Base-by-base conservation (phyloP, 1,140 invertebrate species). In the Trichonephila inaurata region DNA sequence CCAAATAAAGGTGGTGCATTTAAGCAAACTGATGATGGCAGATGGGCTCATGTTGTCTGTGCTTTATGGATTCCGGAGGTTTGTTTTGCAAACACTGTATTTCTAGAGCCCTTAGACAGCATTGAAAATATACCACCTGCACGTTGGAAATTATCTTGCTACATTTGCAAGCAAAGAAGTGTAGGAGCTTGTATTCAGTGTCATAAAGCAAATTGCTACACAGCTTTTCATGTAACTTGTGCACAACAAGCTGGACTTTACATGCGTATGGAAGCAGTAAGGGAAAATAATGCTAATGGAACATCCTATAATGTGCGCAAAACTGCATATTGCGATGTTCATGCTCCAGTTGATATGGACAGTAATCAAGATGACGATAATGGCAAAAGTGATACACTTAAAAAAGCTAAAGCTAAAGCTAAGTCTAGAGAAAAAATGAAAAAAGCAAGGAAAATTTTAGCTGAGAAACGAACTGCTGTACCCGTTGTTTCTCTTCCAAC, bases 61-160 rank as follows among this genome's bases (percentile, higher is more conserved):
- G 99, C 99, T 3, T 96, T 99, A 8, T 99, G 99, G 99, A 99
- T 99, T 95, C 99, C 99, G 6, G 99, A 99, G 97, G 99, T 99
- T 18, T 97, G 98, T 94, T 99, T 99, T 96, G 98, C 99, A 2
- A 99, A 99, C 95, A 99, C 98, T 5, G 98, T 99, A 0, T 99
- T 99, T 96, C 96, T 99, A 87, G 99, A 99, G 96, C 99, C 99
- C 7, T 99, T 99, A 95, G 97, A 99, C 96, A 99, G 98, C 91
- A 98, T 99, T 94, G 98, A 98, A 95, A 98, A 98, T 94, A 99
- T 99, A 95, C 99, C 99, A 3, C 96, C 98, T 21, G 99, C 99
- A 0, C 97, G 99, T 21, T 99, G 98, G 98, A 98, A 98, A 95
- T 96, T 99, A 1, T 98, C 97, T 2, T 99, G 99, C 95, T 99